A percentile compares a stretch with the other conserved stretches of the same genome.
Evolutionary conservation across 2,888 invertebrate species (phyloP).

Genomic region (Emmelina monodactyla): DNA sequence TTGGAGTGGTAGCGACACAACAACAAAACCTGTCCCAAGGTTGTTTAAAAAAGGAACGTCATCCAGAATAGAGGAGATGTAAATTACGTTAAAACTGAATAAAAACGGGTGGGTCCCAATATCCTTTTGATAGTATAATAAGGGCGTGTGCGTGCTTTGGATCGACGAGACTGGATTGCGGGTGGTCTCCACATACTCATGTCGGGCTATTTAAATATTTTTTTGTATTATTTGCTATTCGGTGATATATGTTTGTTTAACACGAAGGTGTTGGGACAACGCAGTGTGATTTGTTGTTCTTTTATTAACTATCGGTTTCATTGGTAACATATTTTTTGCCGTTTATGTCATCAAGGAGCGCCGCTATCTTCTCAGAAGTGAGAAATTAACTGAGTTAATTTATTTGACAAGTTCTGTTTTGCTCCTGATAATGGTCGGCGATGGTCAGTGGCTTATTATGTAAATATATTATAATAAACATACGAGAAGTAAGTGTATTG

Average conservation of each 20-base stretch:
- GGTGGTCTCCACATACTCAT: conserved; percentile 40
- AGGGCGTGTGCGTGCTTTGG: conserved; percentile 42
- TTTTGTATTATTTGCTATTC: conserved; percentile 55
- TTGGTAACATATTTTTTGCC: conserved; percentile 13
- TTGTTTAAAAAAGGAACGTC: conserved; percentile 24
- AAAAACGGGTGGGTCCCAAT: conserved; percentile 34
- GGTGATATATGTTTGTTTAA: conserved; percentile 56
- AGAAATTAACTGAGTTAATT: too few species aligned
- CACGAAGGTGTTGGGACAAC: conserved; percentile 53
- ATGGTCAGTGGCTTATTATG: too few species aligned
- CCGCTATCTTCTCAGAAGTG: too few species aligned
- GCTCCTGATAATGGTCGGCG: too few species aligned
- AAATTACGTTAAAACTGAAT: conserved; percentile 53
- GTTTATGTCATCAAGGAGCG: too few species aligned
- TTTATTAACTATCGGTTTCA: conserved; percentile 45
- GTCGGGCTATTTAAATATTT: conserved; percentile 52
- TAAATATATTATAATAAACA: too few species aligned
- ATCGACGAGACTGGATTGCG: conserved; percentile 39
- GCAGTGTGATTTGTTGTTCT: conserved; percentile 49
- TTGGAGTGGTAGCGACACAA: conserved; percentile 19
- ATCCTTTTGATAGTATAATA: conserved; percentile 57
- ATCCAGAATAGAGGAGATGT: conserved; percentile 42
- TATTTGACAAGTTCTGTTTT: too few species aligned
- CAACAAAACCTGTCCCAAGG: conserved; percentile 24
- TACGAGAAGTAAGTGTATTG: too few species aligned